Percentiles rank a stretch among this genome's conserved stretches.
phyloP scores from a whole-genome alignment of 2,888 invertebrate species.

The Ellobium chinense region DNA sequence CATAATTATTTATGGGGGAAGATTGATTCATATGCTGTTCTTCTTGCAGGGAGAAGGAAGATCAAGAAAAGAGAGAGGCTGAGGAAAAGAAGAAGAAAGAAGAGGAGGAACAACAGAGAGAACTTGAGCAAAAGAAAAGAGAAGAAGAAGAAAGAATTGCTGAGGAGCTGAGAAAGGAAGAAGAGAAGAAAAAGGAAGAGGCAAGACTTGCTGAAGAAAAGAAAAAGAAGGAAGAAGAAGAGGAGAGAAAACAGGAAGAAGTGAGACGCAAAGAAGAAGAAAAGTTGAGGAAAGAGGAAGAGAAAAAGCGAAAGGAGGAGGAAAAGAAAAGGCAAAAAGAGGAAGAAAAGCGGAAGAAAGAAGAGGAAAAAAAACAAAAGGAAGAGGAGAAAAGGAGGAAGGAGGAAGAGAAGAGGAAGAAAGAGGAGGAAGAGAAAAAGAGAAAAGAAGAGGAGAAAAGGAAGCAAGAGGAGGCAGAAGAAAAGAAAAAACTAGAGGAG shows the following conservation, averaged over 20 bases:
- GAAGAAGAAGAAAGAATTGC: slow-evolving; percentile 32
- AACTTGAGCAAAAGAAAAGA: slow-evolving; percentile 12
- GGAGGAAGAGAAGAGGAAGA: slow-evolving; percentile 20
- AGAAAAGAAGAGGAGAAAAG: slow-evolving; percentile 27
- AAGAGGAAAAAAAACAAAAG: slow-evolving; percentile 9
- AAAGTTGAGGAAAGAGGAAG: slow-evolving; percentile 47
- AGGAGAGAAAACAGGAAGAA: slow-evolving; percentile 24
- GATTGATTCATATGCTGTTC: no score
- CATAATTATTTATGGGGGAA: no score
- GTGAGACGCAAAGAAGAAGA: slow-evolving; percentile 45
- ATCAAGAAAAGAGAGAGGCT: slow-evolving; percentile 16
- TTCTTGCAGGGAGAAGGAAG: slow-evolving; percentile 35
- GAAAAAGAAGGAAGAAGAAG: slow-evolving; percentile 20
- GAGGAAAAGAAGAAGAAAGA: slow-evolving; percentile 26
- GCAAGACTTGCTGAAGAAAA: neutral
- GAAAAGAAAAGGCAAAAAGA: neutral
- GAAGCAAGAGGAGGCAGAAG: neutral
- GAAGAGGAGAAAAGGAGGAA: slow-evolving; percentile 10
- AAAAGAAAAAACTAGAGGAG: neutral
- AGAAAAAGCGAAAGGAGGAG: slow-evolving; percentile 37
- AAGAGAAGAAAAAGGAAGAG: slow-evolving; percentile 22
- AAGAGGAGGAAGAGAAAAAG: slow-evolving; percentile 21
- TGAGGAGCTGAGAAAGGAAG: slow-evolving; percentile 15
- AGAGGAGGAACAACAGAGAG: slow-evolving; percentile 21
- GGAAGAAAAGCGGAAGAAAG: slow-evolving; percentile 2